Conservation (phyloP, 1,140 invertebrate species). For the Apis mellifera region DNA sequence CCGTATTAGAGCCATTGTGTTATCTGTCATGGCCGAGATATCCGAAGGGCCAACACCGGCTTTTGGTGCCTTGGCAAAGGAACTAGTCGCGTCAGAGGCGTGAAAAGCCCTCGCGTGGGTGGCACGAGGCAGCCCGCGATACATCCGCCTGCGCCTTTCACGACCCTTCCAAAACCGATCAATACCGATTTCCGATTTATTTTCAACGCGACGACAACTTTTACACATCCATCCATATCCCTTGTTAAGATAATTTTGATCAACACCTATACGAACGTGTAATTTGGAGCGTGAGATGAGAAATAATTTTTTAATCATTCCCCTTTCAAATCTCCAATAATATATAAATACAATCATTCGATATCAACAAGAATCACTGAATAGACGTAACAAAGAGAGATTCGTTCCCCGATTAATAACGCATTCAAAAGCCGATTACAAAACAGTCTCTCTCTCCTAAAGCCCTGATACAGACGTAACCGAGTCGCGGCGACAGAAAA, state of each 20-base stretch:
- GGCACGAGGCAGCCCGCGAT: slow-evolving; percentile 58
- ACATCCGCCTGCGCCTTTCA: slow-evolving; percentile 35
- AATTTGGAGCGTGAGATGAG: too few species aligned
- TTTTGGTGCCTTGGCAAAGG: slow-evolving; percentile 64
- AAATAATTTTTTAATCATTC: too few species aligned
- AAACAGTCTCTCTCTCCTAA: not conserved
- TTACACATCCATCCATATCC: too few species aligned
- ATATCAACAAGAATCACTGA: not conserved
- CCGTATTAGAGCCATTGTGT: slow-evolving; percentile 76
- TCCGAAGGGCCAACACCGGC: slow-evolving; percentile 71
- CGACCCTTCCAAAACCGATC: slow-evolving; percentile 32
- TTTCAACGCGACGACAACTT: not conserved
- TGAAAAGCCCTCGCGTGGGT: slow-evolving; percentile 73
- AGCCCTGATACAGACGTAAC: slow-evolving; percentile 34
- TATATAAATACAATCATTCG: too few species aligned
- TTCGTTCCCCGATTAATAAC: not conserved
- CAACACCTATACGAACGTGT: too few species aligned
- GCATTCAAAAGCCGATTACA: not conserved
- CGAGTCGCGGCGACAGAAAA: slow-evolving; percentile 37
- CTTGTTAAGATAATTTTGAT: too few species aligned
- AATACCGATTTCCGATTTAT: not conserved
- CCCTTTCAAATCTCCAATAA: too few species aligned
- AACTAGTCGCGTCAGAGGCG: slow-evolving; percentile 73
- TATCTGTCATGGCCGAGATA: slow-evolving; percentile 74
- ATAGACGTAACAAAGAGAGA: not conserved